phyloP scores from a whole-genome alignment of 2,797 vertebrate genomes.

The Peromyscus melanophrys region DNA sequence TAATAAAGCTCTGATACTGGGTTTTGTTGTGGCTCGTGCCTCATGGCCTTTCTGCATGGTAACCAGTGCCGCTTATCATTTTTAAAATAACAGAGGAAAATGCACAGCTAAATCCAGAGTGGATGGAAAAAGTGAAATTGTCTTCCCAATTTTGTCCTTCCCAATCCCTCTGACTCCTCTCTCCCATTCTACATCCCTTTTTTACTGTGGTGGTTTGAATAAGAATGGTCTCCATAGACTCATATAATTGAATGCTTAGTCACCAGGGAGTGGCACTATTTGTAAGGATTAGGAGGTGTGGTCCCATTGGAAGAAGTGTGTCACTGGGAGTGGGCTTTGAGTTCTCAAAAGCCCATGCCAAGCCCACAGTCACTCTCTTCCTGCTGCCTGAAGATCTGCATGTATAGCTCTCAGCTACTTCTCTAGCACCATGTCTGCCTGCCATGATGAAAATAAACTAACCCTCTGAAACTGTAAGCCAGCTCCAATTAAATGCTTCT shows the following conservation, averaged over 20 bases:
- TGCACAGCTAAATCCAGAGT: neutral
- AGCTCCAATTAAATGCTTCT: neutral
- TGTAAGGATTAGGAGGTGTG: neutral
- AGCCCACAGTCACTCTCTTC: neutral
- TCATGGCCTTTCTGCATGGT: too few species aligned
- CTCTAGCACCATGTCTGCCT: neutral
- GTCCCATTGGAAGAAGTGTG: neutral
- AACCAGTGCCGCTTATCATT: too few species aligned
- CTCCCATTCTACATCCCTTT: too few species aligned
- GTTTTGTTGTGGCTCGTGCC: too few species aligned
- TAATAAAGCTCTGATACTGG: too few species aligned
- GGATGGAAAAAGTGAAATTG: conserved; percentile 41
- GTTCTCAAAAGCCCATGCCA: neutral
- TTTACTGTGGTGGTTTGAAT: neutral
- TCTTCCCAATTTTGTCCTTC: neutral
- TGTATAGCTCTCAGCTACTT: neutral
- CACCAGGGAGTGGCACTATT: neutral
- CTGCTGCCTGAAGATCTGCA: neutral
- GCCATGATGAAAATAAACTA: neutral
- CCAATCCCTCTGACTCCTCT: neutral
- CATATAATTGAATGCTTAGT: neutral
- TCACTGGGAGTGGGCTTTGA: neutral
- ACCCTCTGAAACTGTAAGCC: neutral
- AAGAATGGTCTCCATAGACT: neutral
- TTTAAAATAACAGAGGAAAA: neutral